These are phyloP conservation scores for Calliphora vomitoria DNA, from an alignment of 2,888 invertebrate genomes.

Conservation along the genomic window DNA sequence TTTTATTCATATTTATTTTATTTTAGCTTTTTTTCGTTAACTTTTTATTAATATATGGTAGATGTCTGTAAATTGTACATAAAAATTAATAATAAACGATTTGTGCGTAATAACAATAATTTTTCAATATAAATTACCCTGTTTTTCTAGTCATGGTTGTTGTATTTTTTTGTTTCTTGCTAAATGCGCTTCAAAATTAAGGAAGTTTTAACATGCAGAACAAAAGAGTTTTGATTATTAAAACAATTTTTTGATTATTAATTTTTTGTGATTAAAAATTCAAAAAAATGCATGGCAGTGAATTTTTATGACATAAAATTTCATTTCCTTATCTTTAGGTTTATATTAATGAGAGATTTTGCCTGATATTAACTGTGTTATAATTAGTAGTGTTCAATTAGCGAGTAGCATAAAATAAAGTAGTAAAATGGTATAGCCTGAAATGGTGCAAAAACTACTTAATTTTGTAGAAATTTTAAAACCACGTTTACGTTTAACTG, in stretches of 20 bases:
- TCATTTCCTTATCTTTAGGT: constrained; percentile 23
- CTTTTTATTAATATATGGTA: constrained; percentile 62
- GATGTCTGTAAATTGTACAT: constrained; percentile 76
- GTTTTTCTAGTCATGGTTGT: constrained; percentile 26
- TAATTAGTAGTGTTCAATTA: constrained; percentile 4
- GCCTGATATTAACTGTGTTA: constrained; percentile 7
- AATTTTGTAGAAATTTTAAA: not conserved
- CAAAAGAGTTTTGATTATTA: constrained; percentile 25
- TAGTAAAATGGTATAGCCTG: not conserved
- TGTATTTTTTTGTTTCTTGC: not conserved
- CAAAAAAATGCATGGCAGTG: not conserved
- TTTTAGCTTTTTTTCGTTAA: constrained; percentile 17
- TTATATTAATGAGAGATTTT: constrained; percentile 13
- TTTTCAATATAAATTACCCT: constrained; percentile 74
- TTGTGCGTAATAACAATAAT: constrained; percentile 82
- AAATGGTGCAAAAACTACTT: too few relatives aligned
- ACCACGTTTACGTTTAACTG: not conserved
- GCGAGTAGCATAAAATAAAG: not conserved
- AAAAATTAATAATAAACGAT: constrained; percentile 84
- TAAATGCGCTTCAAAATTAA: constrained; percentile 32
- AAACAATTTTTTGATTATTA: not conserved
- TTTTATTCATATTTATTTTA: constrained; percentile 21
- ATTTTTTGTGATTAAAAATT: constrained; percentile 6
- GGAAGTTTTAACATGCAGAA: constrained; percentile 33
- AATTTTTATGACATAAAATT: constrained; percentile 27